Base-by-base conservation (phyloP, 2,113 vertebrate species). In the Tautogolabrus adspersus region DNA sequence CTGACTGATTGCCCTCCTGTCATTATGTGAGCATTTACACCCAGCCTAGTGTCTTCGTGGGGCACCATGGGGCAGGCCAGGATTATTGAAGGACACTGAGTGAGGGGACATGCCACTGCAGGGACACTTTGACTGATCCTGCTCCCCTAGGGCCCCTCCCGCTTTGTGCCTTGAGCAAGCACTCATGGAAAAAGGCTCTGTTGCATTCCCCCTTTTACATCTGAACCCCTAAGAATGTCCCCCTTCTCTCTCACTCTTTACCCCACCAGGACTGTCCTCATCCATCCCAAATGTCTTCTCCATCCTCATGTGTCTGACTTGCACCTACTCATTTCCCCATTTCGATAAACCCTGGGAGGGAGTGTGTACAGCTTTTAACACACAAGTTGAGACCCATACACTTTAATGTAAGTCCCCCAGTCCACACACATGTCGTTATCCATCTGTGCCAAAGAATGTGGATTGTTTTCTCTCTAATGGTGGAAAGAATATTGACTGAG, bases 111-210 rank as follows among this genome's bases (percentile, higher is more conserved):
- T 91, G 81, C 86, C 87, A 87, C 75, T 56, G 65, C 78, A 79
- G 78, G 83, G 82, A 84, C 87, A 89, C 86, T 90, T 89, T 87
- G 68, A 71, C 79, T 88, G 77, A 85, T 79, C 74, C 79, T 70
- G 79, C 82, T 81, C 77, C 71, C 64, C 60, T 62, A 10, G 10
- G 40, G 75, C 88, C 87, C 88, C 89, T 87, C 92, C 83, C 86
- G 3, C 66, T 80, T 74, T 76, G 82, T 93, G 93, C 92, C 92
- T 95, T 92, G 84, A 92, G 87, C 85, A 84, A 87, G 82, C 69
- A 78, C 88, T 87, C 86, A 91, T 91, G 91, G 89, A 92, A 93
- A 91, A 93, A 91, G 90, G 88, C 89, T 92, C 82, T 83, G 77
- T 79, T 67, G 83, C 84, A 87, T 89, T 91, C 84, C 80, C 77